Conservation (phyloP, 1,140 invertebrate species). For the Brachionus rotundiformis region DNA sequence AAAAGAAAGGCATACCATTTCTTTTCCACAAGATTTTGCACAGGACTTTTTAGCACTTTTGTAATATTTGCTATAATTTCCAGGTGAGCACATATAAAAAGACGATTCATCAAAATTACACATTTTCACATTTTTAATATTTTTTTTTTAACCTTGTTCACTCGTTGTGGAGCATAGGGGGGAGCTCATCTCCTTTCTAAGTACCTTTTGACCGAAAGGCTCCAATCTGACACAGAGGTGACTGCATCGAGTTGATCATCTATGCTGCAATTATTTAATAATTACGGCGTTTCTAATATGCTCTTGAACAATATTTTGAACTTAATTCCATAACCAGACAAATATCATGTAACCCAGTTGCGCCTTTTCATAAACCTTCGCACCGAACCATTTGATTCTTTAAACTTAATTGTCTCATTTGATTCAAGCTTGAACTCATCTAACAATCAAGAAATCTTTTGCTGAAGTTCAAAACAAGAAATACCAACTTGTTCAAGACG, state of each 20-base stretch:
- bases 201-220: no score
- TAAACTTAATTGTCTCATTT: not conserved
- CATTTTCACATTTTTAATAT: no score
- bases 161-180: no score
- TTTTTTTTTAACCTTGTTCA: no score
- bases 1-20: not conserved
- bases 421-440: not conserved
- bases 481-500: not conserved
- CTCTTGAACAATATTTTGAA: conserved; percentile 16
- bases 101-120: conserved; percentile 34
- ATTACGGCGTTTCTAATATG: no score
- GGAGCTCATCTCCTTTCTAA: no score
- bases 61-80: not conserved
- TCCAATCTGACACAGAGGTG: no score
- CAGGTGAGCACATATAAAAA: conserved; percentile 22
- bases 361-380: not conserved
- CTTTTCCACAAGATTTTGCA: not conserved
- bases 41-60: not conserved
- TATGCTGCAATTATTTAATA: no score
- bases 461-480: not conserved
- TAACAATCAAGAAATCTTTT: not conserved
- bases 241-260: no score
- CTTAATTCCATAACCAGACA: not conserved
- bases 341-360: not conserved
- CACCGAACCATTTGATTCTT: not conserved